phyloP scores from a whole-genome alignment of 2,797 vertebrate genomes.

The Xiphophorus birchmanni region DNA sequence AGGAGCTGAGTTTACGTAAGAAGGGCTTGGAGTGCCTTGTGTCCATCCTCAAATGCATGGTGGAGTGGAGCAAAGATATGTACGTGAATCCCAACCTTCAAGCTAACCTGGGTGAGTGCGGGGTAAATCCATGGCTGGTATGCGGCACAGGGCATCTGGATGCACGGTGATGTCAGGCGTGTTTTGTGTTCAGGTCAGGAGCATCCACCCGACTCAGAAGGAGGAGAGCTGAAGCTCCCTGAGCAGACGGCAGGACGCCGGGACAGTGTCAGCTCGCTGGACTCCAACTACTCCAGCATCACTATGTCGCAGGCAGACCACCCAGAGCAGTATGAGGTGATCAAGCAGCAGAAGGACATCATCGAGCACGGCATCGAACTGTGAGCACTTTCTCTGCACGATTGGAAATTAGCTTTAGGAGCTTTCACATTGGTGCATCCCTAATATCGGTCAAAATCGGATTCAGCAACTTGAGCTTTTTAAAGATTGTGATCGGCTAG shows the following conservation, averaged over 20 bases:
- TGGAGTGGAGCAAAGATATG: conserved; percentile 98
- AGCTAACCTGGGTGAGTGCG: conserved; percentile 88
- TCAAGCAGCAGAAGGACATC: conserved; percentile 99
- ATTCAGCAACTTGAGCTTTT: too few relatives aligned
- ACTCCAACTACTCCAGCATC: conserved; percentile 97
- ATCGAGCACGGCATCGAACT: conserved; percentile 99
- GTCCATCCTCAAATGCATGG: conserved; percentile 98
- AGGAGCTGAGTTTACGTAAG: conserved; percentile 96
- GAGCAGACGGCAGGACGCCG: conserved; percentile 85
- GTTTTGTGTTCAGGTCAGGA: conserved; percentile 85
- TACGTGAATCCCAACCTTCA: conserved; percentile 98
- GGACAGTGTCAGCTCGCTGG: conserved; percentile 96
- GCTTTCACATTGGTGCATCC: too few relatives aligned
- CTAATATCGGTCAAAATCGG: too few relatives aligned
- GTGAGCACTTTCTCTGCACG: conserved; percentile 81
- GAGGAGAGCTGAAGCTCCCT: conserved; percentile 86
- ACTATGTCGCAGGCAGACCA: conserved; percentile 99
- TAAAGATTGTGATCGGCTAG: too few relatives aligned
- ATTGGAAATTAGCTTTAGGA: not conserved
- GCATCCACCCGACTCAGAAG: conserved; percentile 86
- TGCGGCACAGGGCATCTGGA: not conserved
- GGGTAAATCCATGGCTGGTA: not conserved
- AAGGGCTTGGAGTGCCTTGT: conserved; percentile 97
- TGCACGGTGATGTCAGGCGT: fast-evolving
- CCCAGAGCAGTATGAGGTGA: conserved; percentile 98